Base-by-base conservation (phyloP, 2,797 vertebrate genomes). In the Philypnodon macrostomus region DNA sequence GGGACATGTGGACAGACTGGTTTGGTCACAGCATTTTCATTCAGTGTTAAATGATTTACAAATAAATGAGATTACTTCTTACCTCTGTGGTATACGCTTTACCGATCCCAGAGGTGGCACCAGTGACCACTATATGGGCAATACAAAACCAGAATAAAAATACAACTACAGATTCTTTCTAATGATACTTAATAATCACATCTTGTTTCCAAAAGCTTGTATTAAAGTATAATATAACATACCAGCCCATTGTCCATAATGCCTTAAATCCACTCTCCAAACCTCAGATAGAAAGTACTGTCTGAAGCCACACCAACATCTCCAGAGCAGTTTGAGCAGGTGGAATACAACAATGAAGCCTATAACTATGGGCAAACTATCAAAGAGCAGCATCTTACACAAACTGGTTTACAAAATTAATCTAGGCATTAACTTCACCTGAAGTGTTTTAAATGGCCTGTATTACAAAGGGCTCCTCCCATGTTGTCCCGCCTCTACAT, bases 71-170 rank as follows among this genome's bases (percentile, higher is more conserved):
- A 37, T 33, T 32, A 33, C 54, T 8, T 50, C 82, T 87, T 61
- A 92, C 91, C 88, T 94, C 88, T 0, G 36, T 39, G 3, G 90
- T 88, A 7, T 91, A 94, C 14, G 88, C 89, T 73, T 65, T 89
- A 30, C 92, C 90, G 5, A 92, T 93, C 4, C 90, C 90, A 8
- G 80, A 77, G 0, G 91, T 92, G 26, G 90, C 87, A 39, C 91
- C 91, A 1, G 92, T 93, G 19, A 93, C 87, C 71, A 92, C 92
- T 92, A n/a, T n/a, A n/a, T n/a, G 47, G 8, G 53, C 10, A 44
- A 49, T 58, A 11, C 7, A 73, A 11, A 67, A 14, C 61, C 7
- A 12, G 3, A 55, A 29, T n/a, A n/a, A 14, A 2, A 32, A 31
- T 24, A 45, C 5, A 53, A n/a, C 10, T 1, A 44, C 14, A 24